Percentiles rank a stretch among this genome's conserved stretches.
phyloP scores from a whole-genome alignment of 2,888 invertebrate genomes.

The Eristalis pertinax region DNA sequence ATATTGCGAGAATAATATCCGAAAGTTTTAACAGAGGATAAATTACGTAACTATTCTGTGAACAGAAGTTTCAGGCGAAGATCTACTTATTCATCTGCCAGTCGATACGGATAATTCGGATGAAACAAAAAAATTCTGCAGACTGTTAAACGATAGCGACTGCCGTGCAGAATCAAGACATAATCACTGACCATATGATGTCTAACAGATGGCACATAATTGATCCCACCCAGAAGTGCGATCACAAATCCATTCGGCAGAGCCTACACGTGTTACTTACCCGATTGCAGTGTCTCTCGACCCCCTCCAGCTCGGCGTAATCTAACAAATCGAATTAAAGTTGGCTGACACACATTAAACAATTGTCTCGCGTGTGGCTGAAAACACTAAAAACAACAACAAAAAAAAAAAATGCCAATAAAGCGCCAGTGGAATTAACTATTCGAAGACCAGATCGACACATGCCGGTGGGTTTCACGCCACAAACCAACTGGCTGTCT shows the following conservation, averaged over 20 bases:
- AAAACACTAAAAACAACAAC: slow-evolving; percentile 27
- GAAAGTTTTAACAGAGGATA: no score
- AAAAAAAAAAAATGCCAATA: slow-evolving; percentile 33
- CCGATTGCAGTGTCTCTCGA: neutral
- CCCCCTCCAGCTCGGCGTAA: neutral
- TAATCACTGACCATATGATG: no score
- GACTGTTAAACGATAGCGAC: no score
- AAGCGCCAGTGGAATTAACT: slow-evolving; percentile 22
- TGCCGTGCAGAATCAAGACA: no score
- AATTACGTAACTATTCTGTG: no score
- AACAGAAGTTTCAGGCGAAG: no score
- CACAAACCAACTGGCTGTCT: neutral
- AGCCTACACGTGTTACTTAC: slow-evolving; percentile 1
- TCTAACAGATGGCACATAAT: neutral
- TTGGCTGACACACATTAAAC: slow-evolving; percentile 45
- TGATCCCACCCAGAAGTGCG: neutral
- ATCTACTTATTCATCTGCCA: no score
- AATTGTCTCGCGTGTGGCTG: slow-evolving; percentile 25
- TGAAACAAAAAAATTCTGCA: no score
- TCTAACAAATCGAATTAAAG: neutral
- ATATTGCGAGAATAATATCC: no score
- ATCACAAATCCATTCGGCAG: neutral
- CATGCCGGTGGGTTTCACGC: slow-evolving; percentile 18
- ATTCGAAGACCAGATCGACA: slow-evolving; percentile 20
- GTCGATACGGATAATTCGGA: no score